These are phyloP conservation scores for Ceratoteleas bidentatus DNA, from an alignment of 1,140 invertebrate species.

Conservation along the genomic window DNA sequence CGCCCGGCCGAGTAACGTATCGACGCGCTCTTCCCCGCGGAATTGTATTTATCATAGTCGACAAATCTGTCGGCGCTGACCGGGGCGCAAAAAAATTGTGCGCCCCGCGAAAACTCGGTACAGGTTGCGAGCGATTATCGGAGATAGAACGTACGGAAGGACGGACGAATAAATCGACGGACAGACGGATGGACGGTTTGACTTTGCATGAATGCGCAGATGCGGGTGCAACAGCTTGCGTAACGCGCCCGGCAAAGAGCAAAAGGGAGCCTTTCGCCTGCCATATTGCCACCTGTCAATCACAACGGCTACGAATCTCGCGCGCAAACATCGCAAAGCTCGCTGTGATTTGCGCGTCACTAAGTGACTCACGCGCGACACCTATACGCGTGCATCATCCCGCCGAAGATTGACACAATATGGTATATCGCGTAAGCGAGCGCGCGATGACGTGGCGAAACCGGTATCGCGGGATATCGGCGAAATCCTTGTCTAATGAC, in stretches of 20 bases:
- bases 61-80: slow-evolving; percentile 27
- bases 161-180: slow-evolving; percentile 73
- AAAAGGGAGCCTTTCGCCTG: slow-evolving; percentile 76
- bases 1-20: slow-evolving; percentile 35
- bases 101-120: slow-evolving; percentile 29
- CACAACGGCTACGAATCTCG: slow-evolving; percentile 76
- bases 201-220: slow-evolving; percentile 82
- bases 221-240: slow-evolving; percentile 82
- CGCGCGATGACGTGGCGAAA: no score
- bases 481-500: not conserved
- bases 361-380: slow-evolving; percentile 60
- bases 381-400: slow-evolving; percentile 45
- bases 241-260: slow-evolving; percentile 79
- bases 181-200: slow-evolving; percentile 77
- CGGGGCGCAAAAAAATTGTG: slow-evolving; percentile 38
- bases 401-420: slow-evolving; percentile 40
- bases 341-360: slow-evolving; percentile 64
- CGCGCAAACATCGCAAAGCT: slow-evolving; percentile 63
- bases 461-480: not conserved
- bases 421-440: not conserved
- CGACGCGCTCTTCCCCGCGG: slow-evolving; percentile 5
- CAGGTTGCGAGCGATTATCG: slow-evolving; percentile 73
- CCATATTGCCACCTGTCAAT: slow-evolving; percentile 80
- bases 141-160: slow-evolving; percentile 73
- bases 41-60: slow-evolving; percentile 56